Percentiles rank a stretch among this genome's conserved stretches.
Conservation (phyloP, 1,140 invertebrate species). For the Nomia melanderi region DNA sequence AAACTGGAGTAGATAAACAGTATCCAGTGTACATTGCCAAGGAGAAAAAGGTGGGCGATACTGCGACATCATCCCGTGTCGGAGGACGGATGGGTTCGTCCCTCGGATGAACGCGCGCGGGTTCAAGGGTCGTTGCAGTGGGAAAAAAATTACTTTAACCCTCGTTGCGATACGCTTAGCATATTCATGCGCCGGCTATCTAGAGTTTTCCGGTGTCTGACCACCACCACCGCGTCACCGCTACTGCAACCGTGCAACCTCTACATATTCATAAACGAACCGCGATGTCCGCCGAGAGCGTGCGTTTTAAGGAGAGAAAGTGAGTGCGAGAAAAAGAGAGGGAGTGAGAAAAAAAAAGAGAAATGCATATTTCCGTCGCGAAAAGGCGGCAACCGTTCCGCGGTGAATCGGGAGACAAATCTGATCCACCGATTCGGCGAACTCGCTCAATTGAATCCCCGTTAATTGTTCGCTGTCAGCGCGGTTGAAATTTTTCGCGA, state of each 20-base stretch:
- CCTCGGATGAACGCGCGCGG: not conserved
- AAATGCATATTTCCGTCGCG: too few species aligned
- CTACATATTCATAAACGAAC: constrained; percentile 71
- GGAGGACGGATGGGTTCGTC: not conserved
- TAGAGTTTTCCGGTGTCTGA: constrained; percentile 72
- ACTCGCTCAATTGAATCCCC: constrained; percentile 3
- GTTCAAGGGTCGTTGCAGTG: constrained; percentile 21
- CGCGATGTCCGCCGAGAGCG: constrained; percentile 35
- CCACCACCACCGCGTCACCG: constrained; percentile 65
- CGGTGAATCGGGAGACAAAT: not conserved
- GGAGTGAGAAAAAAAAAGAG: not conserved
- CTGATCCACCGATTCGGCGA: not conserved
- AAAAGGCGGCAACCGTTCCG: not conserved
- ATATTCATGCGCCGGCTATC: constrained; percentile 68
- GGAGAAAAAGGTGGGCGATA: not conserved
- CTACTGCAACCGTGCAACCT: constrained; percentile 28
- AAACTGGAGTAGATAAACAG: constrained; percentile 27
- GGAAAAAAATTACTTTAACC: constrained; percentile 56
- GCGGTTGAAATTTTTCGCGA: not conserved
- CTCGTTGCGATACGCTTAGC: constrained; percentile 61
- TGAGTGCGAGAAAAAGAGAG: too few species aligned
- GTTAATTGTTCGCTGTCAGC: not conserved
- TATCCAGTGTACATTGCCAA: not conserved
- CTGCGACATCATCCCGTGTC: constrained; percentile 20
- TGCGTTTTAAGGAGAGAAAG: constrained; percentile 27